Base-by-base conservation (phyloP, 2,797 vertebrate species). In the Esox masquinongy region DNA sequence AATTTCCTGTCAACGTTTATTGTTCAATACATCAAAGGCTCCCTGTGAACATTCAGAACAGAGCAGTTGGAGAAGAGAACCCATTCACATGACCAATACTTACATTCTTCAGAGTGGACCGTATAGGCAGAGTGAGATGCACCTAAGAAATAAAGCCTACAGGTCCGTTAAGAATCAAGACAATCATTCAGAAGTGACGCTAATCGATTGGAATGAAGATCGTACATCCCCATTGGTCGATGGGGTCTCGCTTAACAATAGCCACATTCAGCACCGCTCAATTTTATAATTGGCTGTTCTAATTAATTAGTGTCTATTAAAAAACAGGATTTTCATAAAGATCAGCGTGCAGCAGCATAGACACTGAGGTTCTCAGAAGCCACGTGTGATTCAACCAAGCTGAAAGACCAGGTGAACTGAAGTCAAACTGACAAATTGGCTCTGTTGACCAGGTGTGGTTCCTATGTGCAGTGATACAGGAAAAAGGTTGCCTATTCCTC, bases 41-140 rank as follows among this genome's bases (percentile, higher is more conserved):
- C 64, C 17, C 63, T 17, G 31, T 14, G 61, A 34, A 67, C 64
- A 67, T 67, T 67, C 29, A 67, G 29, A 67, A 59, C 56, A 59
- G 56, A 15, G 16, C 29, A 36, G 26, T 31, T 17, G 5, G 63
- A 66, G 26, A 31, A 15, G 26, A 7, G 14, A 34, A 19, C 53
- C 9, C 56, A 11, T 61, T 12, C n/a, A 24, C 56, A 4, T 61
- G 56, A 24, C 56, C 56, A 61, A 26, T 61, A 11, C 22, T 9
- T 11, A 61, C 56, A 11, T 59, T 59, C n/a, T 59, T 9, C 53
- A 59, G n/a, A 59, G 56, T 59, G 11, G 22, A 11, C 56, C 3
- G 11, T 26, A 61, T 3, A 61, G 22, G 22, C 56, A 61, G 12
- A 24, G 51, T 24, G 4, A 56, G 17, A 1, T 24, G 56, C 56